Evolutionary conservation across 2,888 invertebrate genomes (phyloP), one percentile per base, ranked within the genome.

Genomic region (Boloria euphrosyne): DNA sequence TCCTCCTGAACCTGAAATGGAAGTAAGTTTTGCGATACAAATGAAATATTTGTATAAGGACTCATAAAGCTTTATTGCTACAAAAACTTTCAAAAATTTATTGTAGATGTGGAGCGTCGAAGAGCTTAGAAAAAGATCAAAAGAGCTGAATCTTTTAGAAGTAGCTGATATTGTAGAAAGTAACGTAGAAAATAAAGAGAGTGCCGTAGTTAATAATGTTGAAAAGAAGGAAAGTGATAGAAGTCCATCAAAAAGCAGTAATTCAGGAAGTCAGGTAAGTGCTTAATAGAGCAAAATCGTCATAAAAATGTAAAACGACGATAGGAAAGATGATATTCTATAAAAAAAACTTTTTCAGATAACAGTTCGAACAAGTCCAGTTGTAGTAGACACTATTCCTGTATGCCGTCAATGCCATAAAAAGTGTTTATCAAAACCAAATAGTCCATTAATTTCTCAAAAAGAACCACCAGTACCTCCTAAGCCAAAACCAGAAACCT

Each of bases 371-470:
- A 96, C 96, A 60, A 95, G 95, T 84, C 95, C 95, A 68, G 94
- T 95, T 67, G 94, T 94, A 62, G 94, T 95, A 69, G 96, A 96
- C 85, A 94, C 95, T 66, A 93, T 96, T 78, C 94, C 95, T 63
- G 95, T 96, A 64, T 96, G 96, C 86, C 94, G 95, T 73, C 95
- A 96, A 84, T 96, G 96, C 86, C 96, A 96, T 80, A 95, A 95
- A 87, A 95, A 95, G 79, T 96, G 96, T 87, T 93, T 95, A 72
- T 93, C 93, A 7, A 93, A 93, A 78, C 93, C 92, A 69, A 93
- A 92, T 74, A 92, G 91, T 75, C 93, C 92, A 7, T 80, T 91
- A 75, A 79, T 91, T 66, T 88, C 92, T 16, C 91, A 91, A 76
- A 91, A 87, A 79, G 90, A 90, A 76, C 84, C 87, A 18, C 79